Evolutionary conservation across 2,113 vertebrate species (phyloP).

Genomic region (Brachyhypopomus gauderio): DNA sequence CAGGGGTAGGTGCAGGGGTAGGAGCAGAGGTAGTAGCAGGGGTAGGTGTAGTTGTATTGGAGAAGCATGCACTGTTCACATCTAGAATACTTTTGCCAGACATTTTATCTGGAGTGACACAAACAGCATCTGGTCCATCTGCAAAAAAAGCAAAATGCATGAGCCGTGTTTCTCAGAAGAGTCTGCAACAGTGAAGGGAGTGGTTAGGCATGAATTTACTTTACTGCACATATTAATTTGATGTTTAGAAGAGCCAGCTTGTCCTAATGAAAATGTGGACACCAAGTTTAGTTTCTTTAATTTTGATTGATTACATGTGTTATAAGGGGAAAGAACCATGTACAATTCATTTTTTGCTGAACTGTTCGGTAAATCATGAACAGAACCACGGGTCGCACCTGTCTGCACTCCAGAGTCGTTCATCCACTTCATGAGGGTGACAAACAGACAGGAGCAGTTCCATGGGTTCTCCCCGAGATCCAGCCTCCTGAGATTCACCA

Average conservation of each 20-base stretch:
- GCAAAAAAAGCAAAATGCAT: slow-evolving; percentile 28
- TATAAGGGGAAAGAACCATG: too few relatives aligned
- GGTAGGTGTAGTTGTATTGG: neutral
- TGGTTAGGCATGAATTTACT: neutral
- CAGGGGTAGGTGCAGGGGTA: neutral
- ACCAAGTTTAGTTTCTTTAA: too few relatives aligned
- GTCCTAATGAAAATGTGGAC: too few relatives aligned
- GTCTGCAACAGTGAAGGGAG: neutral
- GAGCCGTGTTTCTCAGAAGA: neutral
- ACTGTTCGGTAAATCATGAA: neutral
- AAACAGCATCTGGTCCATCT: slow-evolving; percentile 44
- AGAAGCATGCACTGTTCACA: slow-evolving; percentile 18
- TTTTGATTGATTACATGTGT: too few relatives aligned
- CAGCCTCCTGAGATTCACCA: slow-evolving; percentile 62
- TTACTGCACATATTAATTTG: neutral
- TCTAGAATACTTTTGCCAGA: slow-evolving; percentile 40
- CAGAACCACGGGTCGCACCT: slow-evolving; percentile 69
- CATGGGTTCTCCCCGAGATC: slow-evolving; percentile 81
- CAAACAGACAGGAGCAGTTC: slow-evolving; percentile 80
- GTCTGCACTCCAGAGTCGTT: slow-evolving; percentile 60
- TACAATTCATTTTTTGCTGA: too few relatives aligned
- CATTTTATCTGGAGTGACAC: slow-evolving; percentile 52
- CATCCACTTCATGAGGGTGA: slow-evolving; percentile 68
- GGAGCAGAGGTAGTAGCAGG: neutral
- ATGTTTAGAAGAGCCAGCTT: neutral